Base-by-base conservation (phyloP, 2,888 invertebrate species). In the Crematogaster levior region DNA sequence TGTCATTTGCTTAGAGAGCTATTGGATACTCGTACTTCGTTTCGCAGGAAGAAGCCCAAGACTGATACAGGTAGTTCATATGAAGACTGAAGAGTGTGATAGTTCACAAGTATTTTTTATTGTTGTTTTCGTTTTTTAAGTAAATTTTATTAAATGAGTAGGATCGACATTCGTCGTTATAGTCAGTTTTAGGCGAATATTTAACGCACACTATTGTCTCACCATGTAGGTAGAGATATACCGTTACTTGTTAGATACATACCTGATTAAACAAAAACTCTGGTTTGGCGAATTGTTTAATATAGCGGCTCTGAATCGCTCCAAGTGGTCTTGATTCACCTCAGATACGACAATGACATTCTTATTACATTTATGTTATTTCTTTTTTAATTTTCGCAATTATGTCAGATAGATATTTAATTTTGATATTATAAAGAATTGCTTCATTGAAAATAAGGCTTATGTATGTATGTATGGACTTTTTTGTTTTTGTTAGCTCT, bases 201-300 rank as follows among this genome's bases (percentile, higher is more conserved):
- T n/a, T 60, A n/a, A 58, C 4, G 18, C 27, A 30, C 34, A 58
- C 30, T 58, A 58, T n/a, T n/a, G 30, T 15, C 9, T 58, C 30
- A 34, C 7, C 6, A 3, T 58, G 15, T 9, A 60, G 10, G 18
- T 60, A 60, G 27, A 30, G 34, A n/a, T n/a, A n/a, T n/a, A n/a
- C 34, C 0, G n/a, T n/a, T n/a, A n/a, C n/a, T n/a, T n/a, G n/a
- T 58, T 58, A 58, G 30, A 58, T 56, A 12, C 56, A 58, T 58
- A 58, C n/a, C 21, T 60, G n/a, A 40, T 37, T 24, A 6, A 63
- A 63, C n/a, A n/a, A n/a, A 24, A 27, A 61, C 37, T 63, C 10
- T n/a, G 30, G n/a, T 40, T 63, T 61, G n/a, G 24, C 21, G 24
- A 63, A 63, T 63, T 63, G 9, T 63, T 40, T 43, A 63, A 63